Evolutionary conservation across 2,888 invertebrate genomes (phyloP).

Genomic region (Disparrhopalites patrizii): DNA sequence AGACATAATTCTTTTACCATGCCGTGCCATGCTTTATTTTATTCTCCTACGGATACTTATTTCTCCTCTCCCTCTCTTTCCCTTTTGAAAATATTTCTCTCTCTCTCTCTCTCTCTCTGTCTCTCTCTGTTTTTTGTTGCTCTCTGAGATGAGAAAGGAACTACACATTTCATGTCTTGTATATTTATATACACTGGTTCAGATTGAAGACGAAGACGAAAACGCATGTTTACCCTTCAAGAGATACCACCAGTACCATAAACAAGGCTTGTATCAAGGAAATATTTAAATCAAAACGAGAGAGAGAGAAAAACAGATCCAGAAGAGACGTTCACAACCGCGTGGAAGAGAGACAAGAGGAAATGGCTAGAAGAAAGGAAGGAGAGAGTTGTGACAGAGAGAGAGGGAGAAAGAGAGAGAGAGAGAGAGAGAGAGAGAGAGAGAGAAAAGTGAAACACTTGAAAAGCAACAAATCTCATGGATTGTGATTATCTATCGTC

Average conservation of each 20-base stretch:
- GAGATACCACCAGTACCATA: constrained; percentile 1
- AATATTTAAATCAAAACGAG: not conserved
- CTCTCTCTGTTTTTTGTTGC: not conserved
- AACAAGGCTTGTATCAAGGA: not conserved
- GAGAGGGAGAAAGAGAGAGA: too few relatives aligned
- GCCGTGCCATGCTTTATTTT: constrained; percentile 5
- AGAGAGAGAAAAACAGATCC: too few relatives aligned
- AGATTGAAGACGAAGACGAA: too few relatives aligned
- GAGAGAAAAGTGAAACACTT: constrained; percentile 8
- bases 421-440: not conserved
- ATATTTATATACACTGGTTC: too few relatives aligned
- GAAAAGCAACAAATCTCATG: constrained; percentile 13
- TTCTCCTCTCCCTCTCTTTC: not conserved
- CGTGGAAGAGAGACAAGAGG: too few relatives aligned
- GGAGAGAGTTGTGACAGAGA: too few relatives aligned
- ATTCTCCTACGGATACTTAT: constrained; percentile 6
- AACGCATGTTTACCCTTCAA: not conserved
- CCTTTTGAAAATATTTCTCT: not conserved
- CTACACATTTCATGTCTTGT: too few relatives aligned
- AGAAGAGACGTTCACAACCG: too few relatives aligned
- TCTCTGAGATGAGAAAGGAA: not conserved
- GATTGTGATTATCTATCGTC: not conserved
- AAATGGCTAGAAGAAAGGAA: too few relatives aligned
- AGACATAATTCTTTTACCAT: constrained; percentile 13
- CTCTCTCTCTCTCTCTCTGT: not conserved